A percentile compares a stretch with the other conserved stretches of the same genome.
Conservation (phyloP, 2,888 invertebrate genomes). For the Gnatocerus cornutus region DNA sequence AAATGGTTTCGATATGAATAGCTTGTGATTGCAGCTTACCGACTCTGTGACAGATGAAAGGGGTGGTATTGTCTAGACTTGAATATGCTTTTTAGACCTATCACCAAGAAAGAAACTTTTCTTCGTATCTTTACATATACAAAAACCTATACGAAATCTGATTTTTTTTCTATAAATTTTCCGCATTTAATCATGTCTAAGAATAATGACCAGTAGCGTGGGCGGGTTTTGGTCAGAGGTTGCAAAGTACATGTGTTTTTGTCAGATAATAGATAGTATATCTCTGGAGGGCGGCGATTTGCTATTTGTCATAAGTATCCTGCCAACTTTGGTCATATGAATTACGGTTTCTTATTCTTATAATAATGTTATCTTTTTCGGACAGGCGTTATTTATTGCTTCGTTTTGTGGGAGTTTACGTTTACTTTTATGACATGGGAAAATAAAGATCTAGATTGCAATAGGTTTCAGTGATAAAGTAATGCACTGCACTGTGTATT, state of each 20-base stretch:
- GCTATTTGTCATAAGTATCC: constrained; percentile 69
- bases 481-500: not conserved
- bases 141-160: too few species aligned
- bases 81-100: too few species aligned
- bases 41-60: too few species aligned
- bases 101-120: too few species aligned
- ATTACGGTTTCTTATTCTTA: constrained; percentile 59
- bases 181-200: constrained; percentile 43
- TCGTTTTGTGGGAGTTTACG: constrained; percentile 46
- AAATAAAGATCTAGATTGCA: constrained; percentile 15
- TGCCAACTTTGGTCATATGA: constrained; percentile 58
- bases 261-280: constrained; percentile 71
- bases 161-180: constrained; percentile 12
- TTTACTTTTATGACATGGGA: constrained; percentile 47
- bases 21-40: not conserved
- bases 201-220: constrained; percentile 55
- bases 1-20: constrained; percentile 3
- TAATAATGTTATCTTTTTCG: constrained; percentile 58
- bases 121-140: too few species aligned
- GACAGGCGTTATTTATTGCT: constrained; percentile 60
- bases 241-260: constrained; percentile 70
- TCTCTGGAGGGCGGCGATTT: constrained; percentile 65
- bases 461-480: not conserved
- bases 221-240: constrained; percentile 66
- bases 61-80: too few species aligned